Evolutionary conservation across 2,888 invertebrate genomes (phyloP), one percentile per base, ranked within the genome.

Genomic region (Drosophila phalerata): DNA sequence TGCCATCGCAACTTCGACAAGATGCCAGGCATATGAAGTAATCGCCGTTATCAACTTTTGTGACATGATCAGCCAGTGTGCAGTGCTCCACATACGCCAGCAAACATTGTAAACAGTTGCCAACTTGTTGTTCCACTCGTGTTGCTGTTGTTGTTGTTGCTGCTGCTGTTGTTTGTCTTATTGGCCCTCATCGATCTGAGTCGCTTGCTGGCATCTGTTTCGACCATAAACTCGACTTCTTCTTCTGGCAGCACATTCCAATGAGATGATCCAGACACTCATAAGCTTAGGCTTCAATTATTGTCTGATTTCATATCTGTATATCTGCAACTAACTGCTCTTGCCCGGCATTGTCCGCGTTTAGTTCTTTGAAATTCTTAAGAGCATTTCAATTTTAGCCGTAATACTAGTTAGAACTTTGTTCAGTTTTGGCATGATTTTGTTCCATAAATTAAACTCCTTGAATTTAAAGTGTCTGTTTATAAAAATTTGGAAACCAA

Each of bases 21-120:
- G 90, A 89, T 91, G 91, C 90, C 90, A 87, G 73, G 70, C 75
- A 85, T 78, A 73, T 79, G 80, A 89, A 91, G 90, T 89, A 91
- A 91, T 90, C 90, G 90, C 86, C 89, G 79, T 79, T 88, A 89
- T 90, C 89, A 85, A 83, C 81, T 79, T 79, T 77, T 77, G 84
- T 88, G 89, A 90, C 89, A 90, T 90, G 83, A 85, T 87, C 90
- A 76, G 72, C 79, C 71, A 61, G 52, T 47, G 43, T 37, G 28
- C 8, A 45, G 45, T 69, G 85, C 78, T 84, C 78, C 81, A 77
- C 63, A 79, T 77, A 79, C 78, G 64, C 79, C 75, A 60, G 30
- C 47, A 38, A 49, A 53, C 65, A 51, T 37, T 75, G 69, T 66
- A 60, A 72, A 58, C 69, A 62, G 69, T 62, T 57, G 32, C 38